Percentiles rank a stretch among this genome's conserved stretches.
These are phyloP conservation scores for Discoglossus pictus DNA, from an alignment of 2,797 vertebrate species.

Conservation along the genomic window DNA sequence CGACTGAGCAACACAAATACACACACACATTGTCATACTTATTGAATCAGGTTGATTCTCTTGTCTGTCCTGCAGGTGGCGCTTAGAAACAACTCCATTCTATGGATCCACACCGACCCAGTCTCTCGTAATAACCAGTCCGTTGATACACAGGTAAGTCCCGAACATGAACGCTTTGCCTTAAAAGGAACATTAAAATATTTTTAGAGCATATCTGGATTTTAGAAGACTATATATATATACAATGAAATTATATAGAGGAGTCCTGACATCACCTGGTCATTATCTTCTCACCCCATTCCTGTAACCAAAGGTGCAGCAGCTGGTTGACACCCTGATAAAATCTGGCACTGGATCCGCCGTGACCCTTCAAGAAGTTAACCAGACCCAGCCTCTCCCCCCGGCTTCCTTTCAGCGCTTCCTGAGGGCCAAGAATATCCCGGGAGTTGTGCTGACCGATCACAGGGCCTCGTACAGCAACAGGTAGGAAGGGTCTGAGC, in stretches of 20 bases:
- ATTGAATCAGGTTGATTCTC: too few relatives aligned
- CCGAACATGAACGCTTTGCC: background rate
- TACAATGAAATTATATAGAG: background rate
- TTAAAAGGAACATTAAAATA: too few relatives aligned
- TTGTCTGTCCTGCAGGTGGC: slow-evolving; percentile 75
- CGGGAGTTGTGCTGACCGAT: slow-evolving; percentile 84
- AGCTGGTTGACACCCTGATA: slow-evolving; percentile 59
- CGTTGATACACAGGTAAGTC: slow-evolving; percentile 72
- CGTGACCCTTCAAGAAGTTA: slow-evolving; percentile 60
- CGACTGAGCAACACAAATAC: too few relatives aligned
- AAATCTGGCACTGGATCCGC: slow-evolving; percentile 34
- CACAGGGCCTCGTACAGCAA: slow-evolving; percentile 76
- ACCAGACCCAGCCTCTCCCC: slow-evolving; percentile 78
- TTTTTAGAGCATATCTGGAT: too few relatives aligned
- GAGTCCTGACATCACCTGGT: background rate
- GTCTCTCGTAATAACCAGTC: slow-evolving; percentile 76
- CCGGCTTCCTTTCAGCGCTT: slow-evolving; percentile 94
- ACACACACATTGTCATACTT: too few relatives aligned
- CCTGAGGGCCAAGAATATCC: slow-evolving; percentile 77
- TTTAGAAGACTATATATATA: background rate
- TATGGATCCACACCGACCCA: slow-evolving; percentile 92
- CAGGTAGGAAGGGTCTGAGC: slow-evolving; percentile 74
- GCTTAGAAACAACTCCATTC: slow-evolving; percentile 58
- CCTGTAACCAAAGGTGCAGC: slow-evolving; percentile 68
- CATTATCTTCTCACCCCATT: too few relatives aligned